Evolutionary conservation across 2,113 vertebrate genomes (phyloP), one percentile per base, ranked within the genome.

Genomic region (Semicossyphus pulcher): DNA sequence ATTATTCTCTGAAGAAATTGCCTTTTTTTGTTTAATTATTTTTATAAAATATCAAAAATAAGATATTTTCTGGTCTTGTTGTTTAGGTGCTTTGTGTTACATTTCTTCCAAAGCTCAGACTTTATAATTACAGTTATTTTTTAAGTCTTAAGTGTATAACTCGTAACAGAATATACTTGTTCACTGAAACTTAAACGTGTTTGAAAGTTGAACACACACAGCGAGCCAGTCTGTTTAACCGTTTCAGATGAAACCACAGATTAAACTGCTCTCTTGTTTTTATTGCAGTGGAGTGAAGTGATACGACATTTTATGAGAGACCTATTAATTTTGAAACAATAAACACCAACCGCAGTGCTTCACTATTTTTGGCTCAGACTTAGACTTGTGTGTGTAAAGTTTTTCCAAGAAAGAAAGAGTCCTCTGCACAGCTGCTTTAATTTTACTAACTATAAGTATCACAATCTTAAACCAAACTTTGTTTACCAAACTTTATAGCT

Each of bases 281-380:
- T 76, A 77, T 48, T 64, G 29, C 18, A 18, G 21, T 26, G 32
- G 16, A 47, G 18, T 67, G 9, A 56, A 21, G 26, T 67, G 21
- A 80, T 66, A 11, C n/a, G 56, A 32, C 49, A 41, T 75, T 80
- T 87, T 74, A 79, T 53, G 42, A 69, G 66, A 32, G 31, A 26
- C 15, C 51, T 49, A 20, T 82, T 86, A 1, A 65, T 72, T 82
- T 68, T 32, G 26, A 51, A 57, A 60, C 67, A 61, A 57, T 86
- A 75, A 83, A 86, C 63, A 74, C 48, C n/a, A 64, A 49, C 49
- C 52, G 16, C 72, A 79, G 31, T 5, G 21, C 64, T 49, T 14
- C 5, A 11, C 53, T 75, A 48, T 70, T 53, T 79, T 76, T 81
- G 54, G 61, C 58, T 65, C 32, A 31, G 62, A 80, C 45, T 82